These are phyloP conservation scores for Rana temporaria DNA, from an alignment of 2,113 vertebrate genomes.

Conservation along the genomic window DNA sequence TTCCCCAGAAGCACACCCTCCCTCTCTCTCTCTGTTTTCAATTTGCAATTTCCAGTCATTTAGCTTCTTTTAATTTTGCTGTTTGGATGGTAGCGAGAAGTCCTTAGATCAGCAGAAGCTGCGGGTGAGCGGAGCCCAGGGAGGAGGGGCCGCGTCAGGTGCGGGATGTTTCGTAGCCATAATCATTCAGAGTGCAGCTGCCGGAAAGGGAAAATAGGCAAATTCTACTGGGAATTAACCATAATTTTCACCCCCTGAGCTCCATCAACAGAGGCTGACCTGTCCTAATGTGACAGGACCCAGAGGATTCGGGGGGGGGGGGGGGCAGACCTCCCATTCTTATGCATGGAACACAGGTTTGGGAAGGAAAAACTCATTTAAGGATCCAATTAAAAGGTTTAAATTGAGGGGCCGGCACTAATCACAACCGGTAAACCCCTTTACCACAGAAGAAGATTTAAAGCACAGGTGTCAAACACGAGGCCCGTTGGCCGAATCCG, in stretches of 20 bases:
- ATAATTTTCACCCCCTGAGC: not conserved
- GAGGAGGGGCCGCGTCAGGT: conserved; percentile 15
- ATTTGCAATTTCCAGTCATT: conserved; percentile 26
- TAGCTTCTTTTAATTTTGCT: conserved; percentile 23
- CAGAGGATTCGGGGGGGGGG: too few relatives aligned
- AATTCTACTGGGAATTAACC: not conserved
- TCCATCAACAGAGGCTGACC: not conserved
- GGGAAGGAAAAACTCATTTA: too few relatives aligned
- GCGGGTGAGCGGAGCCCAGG: not conserved
- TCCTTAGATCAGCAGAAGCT: conserved; percentile 40
- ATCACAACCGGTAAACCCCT: too few relatives aligned
- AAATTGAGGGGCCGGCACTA: too few relatives aligned
- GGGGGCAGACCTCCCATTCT: too few relatives aligned
- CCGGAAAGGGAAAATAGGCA: not conserved
- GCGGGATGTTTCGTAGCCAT: conserved; percentile 19
- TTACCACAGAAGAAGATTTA: too few relatives aligned
- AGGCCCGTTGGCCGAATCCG: too few relatives aligned
- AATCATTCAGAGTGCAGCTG: conserved; percentile 33
- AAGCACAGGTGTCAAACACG: too few relatives aligned
- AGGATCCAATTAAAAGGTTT: too few relatives aligned
- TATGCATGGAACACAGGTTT: too few relatives aligned
- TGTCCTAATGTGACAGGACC: not conserved
- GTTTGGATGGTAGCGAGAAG: conserved; percentile 30
- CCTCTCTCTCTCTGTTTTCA: not conserved
- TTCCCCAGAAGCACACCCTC: not conserved